Percentiles rank a stretch among this genome's conserved stretches.
phyloP scores from a whole-genome alignment of 1,140 invertebrate species.

The Dysdera silvatica region DNA sequence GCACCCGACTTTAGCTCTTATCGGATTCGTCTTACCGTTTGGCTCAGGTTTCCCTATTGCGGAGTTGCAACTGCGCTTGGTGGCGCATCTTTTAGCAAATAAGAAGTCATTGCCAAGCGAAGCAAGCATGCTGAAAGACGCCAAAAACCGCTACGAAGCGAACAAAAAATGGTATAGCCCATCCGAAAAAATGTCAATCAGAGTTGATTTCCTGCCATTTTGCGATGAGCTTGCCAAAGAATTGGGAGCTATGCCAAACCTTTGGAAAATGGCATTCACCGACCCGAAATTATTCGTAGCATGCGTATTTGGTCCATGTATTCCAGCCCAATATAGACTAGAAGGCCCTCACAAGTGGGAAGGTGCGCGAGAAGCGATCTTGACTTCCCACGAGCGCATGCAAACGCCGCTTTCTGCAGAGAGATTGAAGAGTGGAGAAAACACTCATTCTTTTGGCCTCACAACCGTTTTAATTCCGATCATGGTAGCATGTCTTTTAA shows the following conservation, averaged over 20 bases:
- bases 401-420: too few species aligned
- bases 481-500: too few species aligned
- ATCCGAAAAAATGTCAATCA: conserved; percentile 41
- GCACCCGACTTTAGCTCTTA: conserved; percentile 43
- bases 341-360: conserved; percentile 45
- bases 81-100: conserved; percentile 20
- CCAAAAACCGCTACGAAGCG: conserved; percentile 33
- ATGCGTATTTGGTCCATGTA: conserved; percentile 42
- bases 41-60: conserved; percentile 49
- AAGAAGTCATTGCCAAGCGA: conserved; percentile 34
- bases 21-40: conserved; percentile 49
- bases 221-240: conserved; percentile 47
- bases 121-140: conserved; percentile 41
- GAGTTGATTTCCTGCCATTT: conserved; percentile 44
- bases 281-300: conserved; percentile 42
- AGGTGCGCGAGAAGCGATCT: conserved; percentile 44
- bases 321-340: conserved; percentile 49
- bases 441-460: too few species aligned
- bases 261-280: conserved; percentile 37
- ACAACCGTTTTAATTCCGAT: too few species aligned
- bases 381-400: conserved; percentile 29
- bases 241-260: conserved; percentile 44
- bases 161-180: conserved; percentile 30
- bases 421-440: too few species aligned
- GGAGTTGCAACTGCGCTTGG: conserved; percentile 42